These are phyloP conservation scores for Baronia brevicornis DNA, from an alignment of 2,888 invertebrate genomes.

Conservation along the genomic window DNA sequence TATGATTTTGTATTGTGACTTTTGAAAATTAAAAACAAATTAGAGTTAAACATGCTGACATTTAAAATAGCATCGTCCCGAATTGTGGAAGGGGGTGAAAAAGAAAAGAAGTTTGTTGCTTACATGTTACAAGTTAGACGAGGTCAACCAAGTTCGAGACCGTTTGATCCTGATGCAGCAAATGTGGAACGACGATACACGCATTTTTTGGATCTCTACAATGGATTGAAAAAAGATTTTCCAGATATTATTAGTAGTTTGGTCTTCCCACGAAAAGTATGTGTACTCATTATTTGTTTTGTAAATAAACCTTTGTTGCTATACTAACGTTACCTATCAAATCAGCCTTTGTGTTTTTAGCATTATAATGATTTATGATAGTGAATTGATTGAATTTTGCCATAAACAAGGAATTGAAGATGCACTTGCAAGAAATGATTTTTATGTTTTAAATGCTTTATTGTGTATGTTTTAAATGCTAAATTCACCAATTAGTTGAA, in stretches of 20 bases:
- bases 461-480: no score
- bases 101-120: constrained; percentile 81
- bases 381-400: no score
- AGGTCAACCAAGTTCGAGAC: constrained; percentile 56
- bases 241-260: constrained; percentile 69
- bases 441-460: no score
- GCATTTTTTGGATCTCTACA: constrained; percentile 80
- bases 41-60: constrained; percentile 46
- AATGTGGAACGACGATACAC: constrained; percentile 83
- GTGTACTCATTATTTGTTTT: constrained; percentile 22
- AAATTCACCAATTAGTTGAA: no score
- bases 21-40: constrained; percentile 2
- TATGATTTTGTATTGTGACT: constrained; percentile 2
- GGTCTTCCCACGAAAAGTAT: constrained; percentile 80
- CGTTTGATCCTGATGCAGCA: constrained; percentile 76
- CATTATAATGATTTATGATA: no score
- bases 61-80: constrained; percentile 82
- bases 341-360: no score
- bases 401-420: no score
- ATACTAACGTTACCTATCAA: not conserved
- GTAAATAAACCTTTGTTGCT: constrained; percentile 5
- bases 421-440: no score
- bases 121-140: constrained; percentile 80
- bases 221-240: constrained; percentile 75
- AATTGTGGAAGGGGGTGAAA: constrained; percentile 75